These are phyloP conservation scores for Phrynocephalus vlangalii DNA, from an alignment of 2,797 vertebrate species.

Conservation along the genomic window DNA sequence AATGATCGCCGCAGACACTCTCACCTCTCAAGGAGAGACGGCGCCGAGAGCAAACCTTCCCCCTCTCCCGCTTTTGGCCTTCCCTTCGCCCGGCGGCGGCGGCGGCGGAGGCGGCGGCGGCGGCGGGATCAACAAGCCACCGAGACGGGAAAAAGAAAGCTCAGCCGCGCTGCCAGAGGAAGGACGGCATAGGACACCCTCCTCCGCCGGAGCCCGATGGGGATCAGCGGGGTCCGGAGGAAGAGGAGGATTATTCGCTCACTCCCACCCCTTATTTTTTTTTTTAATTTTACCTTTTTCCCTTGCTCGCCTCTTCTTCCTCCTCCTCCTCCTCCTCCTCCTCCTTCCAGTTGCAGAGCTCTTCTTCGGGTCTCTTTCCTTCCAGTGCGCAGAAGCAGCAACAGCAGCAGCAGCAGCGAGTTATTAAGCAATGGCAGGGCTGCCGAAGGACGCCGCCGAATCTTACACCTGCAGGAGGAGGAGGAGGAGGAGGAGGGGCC, in stretches of 20 bases:
- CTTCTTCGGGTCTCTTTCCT: neutral
- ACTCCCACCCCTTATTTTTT: neutral
- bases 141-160: neutral
- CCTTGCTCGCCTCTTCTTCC: neutral
- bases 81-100: neutral
- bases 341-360: neutral
- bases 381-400: slow-evolving; percentile 27
- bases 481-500: neutral
- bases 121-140: too few species aligned
- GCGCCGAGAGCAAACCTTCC: neutral
- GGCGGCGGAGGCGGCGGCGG: too few species aligned
- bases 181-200: too few species aligned
- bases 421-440: neutral
- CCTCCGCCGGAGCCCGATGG: neutral
- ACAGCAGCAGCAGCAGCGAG: neutral
- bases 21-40: slow-evolving; percentile 46
- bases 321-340: neutral
- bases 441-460: neutral
- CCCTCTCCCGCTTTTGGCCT: neutral
- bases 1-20: slow-evolving; percentile 23
- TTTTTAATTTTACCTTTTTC: neutral
- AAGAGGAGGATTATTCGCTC: neutral
- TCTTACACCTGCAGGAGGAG: slow-evolving; percentile 28
- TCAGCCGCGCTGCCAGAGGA: neutral
- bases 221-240: neutral